phyloP scores from a whole-genome alignment of 2,797 vertebrate species.

The Sphenodon punctatus region DNA sequence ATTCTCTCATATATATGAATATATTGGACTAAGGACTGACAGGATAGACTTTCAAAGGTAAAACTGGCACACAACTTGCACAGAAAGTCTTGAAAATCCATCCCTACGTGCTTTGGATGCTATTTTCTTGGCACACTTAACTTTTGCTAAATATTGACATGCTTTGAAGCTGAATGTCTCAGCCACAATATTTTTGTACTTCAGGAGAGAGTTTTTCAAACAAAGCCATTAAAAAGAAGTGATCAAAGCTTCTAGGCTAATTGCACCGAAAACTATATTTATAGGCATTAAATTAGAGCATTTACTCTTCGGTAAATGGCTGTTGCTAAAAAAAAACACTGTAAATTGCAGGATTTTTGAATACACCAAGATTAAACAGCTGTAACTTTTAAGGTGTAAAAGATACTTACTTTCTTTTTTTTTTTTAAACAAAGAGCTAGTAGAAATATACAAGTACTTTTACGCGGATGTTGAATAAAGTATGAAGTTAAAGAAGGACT shows the following conservation, averaged over 20 bases:
- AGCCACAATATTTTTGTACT: neutral
- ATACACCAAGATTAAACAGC: neutral
- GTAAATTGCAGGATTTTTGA: conserved; percentile 6
- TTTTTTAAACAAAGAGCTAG: neutral
- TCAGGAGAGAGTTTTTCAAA: neutral
- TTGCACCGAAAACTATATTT: neutral
- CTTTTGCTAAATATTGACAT: neutral
- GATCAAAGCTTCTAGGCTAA: conserved; percentile 5
- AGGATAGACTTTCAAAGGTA: too few species aligned
- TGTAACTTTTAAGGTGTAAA: neutral
- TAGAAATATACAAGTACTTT: neutral
- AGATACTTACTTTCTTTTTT: neutral
- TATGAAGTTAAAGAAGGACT: neutral
- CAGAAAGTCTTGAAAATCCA: too few species aligned
- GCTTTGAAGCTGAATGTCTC: conserved; percentile 6
- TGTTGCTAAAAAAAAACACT: too few species aligned
- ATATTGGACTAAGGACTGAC: too few species aligned
- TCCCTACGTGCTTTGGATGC: too few species aligned
- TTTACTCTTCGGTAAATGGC: neutral
- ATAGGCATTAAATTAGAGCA: neutral
- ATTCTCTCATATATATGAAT: too few species aligned
- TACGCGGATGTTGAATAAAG: neutral
- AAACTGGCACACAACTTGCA: too few species aligned
- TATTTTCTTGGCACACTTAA: neutral
- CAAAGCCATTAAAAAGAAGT: neutral